These are phyloP conservation scores for Asbolus verrucosus DNA, from an alignment of 1,140 invertebrate genomes.

Conservation along the genomic window DNA sequence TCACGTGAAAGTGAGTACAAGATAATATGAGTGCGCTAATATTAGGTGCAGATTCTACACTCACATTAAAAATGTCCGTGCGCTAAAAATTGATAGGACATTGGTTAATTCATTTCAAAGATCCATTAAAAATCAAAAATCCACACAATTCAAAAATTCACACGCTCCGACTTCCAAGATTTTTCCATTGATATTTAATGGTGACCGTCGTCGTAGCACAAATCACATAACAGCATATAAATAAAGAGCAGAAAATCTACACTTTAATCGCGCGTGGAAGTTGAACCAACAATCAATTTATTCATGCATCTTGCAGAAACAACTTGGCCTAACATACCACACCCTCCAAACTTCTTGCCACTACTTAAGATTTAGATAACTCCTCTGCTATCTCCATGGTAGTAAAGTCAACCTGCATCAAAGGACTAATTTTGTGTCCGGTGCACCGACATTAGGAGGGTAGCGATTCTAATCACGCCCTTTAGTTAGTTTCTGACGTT, in stretches of 20 bases:
- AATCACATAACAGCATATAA: conserved; percentile 16
- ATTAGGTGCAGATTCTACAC: no score
- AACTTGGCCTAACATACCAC: conserved; percentile 25
- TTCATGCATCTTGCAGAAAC: conserved; percentile 30
- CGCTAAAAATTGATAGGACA: no score
- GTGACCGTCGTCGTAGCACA: conserved; percentile 8
- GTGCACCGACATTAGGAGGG: conserved; percentile 3
- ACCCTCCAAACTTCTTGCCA: conserved; percentile 30
- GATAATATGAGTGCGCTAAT: no score
- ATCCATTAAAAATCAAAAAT: no score
- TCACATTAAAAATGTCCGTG: no score
- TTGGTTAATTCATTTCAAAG: no score
- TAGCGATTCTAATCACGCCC: conserved; percentile 28
- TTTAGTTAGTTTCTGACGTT: conserved; percentile 6
- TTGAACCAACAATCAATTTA: conserved; percentile 30
- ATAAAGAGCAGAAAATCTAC: conserved; percentile 9
- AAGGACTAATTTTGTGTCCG: conserved; percentile 17
- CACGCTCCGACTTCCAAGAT: no score
- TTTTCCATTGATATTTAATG: conserved; percentile 32
- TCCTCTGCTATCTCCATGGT: conserved; percentile 10
- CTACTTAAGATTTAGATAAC: conserved; percentile 34
- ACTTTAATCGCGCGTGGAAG: conserved; percentile 20
- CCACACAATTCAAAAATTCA: no score
- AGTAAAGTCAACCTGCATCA: conserved; percentile 26
- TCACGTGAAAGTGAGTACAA: no score